These are phyloP conservation scores for Agonopterix arenella DNA, from an alignment of 2,888 invertebrate genomes.

Conservation along the genomic window DNA sequence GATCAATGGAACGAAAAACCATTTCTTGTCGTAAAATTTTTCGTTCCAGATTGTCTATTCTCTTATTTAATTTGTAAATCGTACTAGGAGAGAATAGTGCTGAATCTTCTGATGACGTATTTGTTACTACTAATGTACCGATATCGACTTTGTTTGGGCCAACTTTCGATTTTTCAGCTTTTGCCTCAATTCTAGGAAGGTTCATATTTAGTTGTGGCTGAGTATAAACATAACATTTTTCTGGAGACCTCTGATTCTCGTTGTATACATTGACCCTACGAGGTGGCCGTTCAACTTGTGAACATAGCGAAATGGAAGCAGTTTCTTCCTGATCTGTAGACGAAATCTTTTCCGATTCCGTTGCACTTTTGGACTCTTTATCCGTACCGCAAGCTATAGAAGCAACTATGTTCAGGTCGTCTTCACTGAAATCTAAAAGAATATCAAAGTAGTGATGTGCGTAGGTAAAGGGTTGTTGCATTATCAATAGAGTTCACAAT, in stretches of 20 bases:
- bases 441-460: background rate
- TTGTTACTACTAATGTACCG: conserved; percentile 40
- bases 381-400: conserved; percentile 29
- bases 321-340: conserved; percentile 30
- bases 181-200: conserved; percentile 36
- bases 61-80: conserved; percentile 40
- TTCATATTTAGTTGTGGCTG: conserved; percentile 48
- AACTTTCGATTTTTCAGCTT: conserved; percentile 26
- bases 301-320: conserved; percentile 31
- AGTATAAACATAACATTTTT: conserved; percentile 53
- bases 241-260: conserved; percentile 30
- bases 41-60: conserved; percentile 51
- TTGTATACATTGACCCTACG: conserved; percentile 27
- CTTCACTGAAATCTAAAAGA: conserved; percentile 40
- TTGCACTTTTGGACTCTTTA: conserved; percentile 22
- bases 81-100: conserved; percentile 19
- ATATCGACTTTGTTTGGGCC: conserved; percentile 42
- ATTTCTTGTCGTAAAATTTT: conserved; percentile 58
- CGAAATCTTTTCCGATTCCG: conserved; percentile 29
- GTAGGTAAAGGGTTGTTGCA: background rate
- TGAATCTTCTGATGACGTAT: conserved; percentile 37
- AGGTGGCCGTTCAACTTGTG: conserved; percentile 21
- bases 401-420: conserved; percentile 30
- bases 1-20: conserved; percentile 53
- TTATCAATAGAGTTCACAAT: background rate